Base-by-base conservation (phyloP, 2,113 vertebrate genomes). In the Bubalus kerabau region DNA sequence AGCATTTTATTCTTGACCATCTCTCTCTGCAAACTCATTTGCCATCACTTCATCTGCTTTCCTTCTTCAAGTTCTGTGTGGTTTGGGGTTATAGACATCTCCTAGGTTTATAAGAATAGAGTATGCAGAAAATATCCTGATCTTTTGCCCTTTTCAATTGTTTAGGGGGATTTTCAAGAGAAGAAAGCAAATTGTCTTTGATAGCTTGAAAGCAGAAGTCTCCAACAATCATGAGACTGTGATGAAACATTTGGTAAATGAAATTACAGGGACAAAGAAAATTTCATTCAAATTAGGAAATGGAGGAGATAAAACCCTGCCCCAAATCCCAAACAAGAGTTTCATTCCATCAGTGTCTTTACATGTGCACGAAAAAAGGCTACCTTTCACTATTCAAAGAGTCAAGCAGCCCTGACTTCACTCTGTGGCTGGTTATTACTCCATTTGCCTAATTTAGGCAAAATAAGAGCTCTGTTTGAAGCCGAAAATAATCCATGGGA, bases 391-490 rank as follows among this genome's bases (percentile, higher is more conserved):
- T 81, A 54, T 32, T 78, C 30, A 89, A 32, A 86, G 40, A 67
- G 5, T 59, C 64, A 90, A 91, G 50, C 46, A 9, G 50, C 14
- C 48, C n/a, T 74, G 56, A 43, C 54, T 76, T 90, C 52, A 40
- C 60, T 67, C 21, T 30, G 16, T 36, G 54, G 78, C 83, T 83
- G 48, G 43, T 13, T 56, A 81, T 46, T 60, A 85, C 5, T 87
- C n/a, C 30, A 52, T 57, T 14, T 28, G 74, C 56, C 64, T 50
- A 83, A 84, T 54, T 87, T 60, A 94, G 50, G 54, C n/a, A 97
- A 93, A 90, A 93, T 48, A 85, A 96, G n/a, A 50, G 40, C 10
- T 83, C 74, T 90, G 78, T 96, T 62, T 96, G 54, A 98, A 89
- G 92, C 30, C 94, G 26, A 96, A 97, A 95, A 93, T 89, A 97